Evolutionary conservation across 1,140 invertebrate species (phyloP).

Genomic region (Neodiprion virginianus): DNA sequence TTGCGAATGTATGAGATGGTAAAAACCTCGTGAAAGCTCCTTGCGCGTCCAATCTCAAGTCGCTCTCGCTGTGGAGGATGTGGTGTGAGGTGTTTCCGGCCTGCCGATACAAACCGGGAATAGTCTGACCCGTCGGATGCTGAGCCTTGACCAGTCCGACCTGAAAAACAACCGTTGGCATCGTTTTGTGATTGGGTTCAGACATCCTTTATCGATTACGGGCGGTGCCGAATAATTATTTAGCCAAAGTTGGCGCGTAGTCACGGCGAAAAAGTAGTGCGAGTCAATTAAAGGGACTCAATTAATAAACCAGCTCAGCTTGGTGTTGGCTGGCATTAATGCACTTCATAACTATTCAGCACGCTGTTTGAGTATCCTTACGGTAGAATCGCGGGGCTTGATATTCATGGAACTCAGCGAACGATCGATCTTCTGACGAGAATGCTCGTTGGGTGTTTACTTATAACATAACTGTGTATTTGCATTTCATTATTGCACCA

Average conservation of each 20-base stretch:
- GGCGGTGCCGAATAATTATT: neutral
- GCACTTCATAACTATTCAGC: no score
- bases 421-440: no score
- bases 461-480: no score
- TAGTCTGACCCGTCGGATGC: slow-evolving; percentile 55
- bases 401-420: no score
- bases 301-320: no score
- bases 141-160: slow-evolving; percentile 59
- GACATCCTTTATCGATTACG: neutral
- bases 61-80: slow-evolving; percentile 56
- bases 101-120: slow-evolving; percentile 53
- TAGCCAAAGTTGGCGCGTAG: neutral
- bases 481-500: no score
- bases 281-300: neutral
- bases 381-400: no score
- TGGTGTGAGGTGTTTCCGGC: slow-evolving; percentile 50
- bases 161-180: slow-evolving; percentile 31
- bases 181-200: no score
- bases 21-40: slow-evolving; percentile 56
- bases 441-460: no score
- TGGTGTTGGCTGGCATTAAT: no score
- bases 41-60: slow-evolving; percentile 55
- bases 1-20: neutral
- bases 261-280: neutral
- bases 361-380: no score